Evolutionary conservation across 2,797 vertebrate genomes (phyloP).

Genomic region (Tenualosa ilisha): DNA sequence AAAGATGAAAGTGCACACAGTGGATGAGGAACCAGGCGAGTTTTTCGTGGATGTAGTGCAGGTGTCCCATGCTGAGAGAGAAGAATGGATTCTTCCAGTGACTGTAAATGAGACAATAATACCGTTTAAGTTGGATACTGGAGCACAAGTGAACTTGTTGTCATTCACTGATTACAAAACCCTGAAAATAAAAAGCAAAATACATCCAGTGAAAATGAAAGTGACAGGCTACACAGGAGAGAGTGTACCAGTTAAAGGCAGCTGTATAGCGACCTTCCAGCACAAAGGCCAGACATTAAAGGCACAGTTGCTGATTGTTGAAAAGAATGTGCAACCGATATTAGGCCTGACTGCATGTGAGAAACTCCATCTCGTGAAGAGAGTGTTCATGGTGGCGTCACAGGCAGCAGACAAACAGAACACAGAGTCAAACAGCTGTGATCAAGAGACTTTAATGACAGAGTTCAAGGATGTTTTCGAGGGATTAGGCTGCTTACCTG

Average conservation of each 20-base stretch:
- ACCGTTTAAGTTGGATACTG: no score
- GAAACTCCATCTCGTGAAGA: slow-evolving; percentile 31
- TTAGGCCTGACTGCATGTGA: neutral
- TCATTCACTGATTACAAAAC: no score
- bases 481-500: slow-evolving; percentile 33
- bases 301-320: neutral
- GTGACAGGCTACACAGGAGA: neutral
- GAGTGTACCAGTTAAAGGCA: neutral
- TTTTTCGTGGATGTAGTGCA: no score
- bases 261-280: neutral
- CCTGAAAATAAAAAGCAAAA: no score
- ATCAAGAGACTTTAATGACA: slow-evolving; percentile 21
- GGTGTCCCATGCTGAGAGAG: no score
- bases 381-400: neutral
- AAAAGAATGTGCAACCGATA: neutral
- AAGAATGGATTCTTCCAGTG: no score
- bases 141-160: no score
- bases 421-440: neutral
- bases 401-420: no score
- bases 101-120: no score
- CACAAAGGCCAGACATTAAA: neutral
- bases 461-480: slow-evolving; percentile 34
- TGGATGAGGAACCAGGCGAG: no score
- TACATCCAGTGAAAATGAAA: no score
- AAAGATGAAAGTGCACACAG: no score